Base-by-base conservation (phyloP, 1,140 invertebrate genomes). In the Pseudoatta argentina region DNA sequence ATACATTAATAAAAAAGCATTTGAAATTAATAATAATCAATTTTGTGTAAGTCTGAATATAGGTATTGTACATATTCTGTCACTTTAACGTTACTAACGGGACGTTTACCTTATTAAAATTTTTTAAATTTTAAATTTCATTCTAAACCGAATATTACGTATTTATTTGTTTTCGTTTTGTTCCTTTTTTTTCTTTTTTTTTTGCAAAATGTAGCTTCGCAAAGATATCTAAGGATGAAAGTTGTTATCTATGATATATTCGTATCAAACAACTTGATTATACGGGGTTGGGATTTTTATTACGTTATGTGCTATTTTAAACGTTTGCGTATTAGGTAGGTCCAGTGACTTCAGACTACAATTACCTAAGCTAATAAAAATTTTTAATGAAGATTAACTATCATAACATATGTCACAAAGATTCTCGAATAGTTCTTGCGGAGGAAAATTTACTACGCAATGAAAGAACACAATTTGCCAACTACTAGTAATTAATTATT, bases 401-500 rank as follows among this genome's bases (percentile, higher is more conserved):
- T 81, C 67, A 55, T 71, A 85, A 82, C 87, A 87, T 82, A 88
- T 92, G 88, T 92, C 88, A 88, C 87, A 91, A 87, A 91, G 85
- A 91, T 88, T 88, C 30, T 71, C 59, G 77, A 89, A 86, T 91
- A 86, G 85, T 82, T 90, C 85, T 75, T 63, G 64, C 77, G 55
- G 81, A 44, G 48, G n/a, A 71, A 79, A 86, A 85, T 69, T 69
- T 69, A 34, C 88, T 92, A 85, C 89, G 77, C 87, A 87, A 85
- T 91, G 87, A 81, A 81, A 44, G 87, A 91, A 92, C 88, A 91
- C 88, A 88, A 44, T 94, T 94, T 93, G 93, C 93, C 93, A 94
- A 93, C 91, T 91, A 92, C 92, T 92, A 93, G 89, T 93, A 90
- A 93, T 91, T 88, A 93, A 88, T 79, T 89, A 93, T 89, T 89